Base-by-base conservation (phyloP, 2,113 vertebrate species). In the Bos javanicus region DNA sequence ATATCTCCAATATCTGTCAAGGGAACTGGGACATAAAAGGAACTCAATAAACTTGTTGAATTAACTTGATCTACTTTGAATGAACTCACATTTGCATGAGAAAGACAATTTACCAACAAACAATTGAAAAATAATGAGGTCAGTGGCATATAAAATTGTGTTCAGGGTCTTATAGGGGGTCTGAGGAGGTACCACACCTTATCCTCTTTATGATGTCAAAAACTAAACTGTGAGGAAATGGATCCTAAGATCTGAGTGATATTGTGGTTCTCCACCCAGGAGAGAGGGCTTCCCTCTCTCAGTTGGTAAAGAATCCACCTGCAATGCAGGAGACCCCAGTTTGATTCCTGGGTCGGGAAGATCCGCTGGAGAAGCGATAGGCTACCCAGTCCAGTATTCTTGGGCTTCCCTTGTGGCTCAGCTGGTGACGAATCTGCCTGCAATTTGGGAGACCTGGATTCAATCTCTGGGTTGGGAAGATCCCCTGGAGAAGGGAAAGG, bases 191-290 rank as follows among this genome's bases (percentile, higher is more conserved):
- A 16, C 52, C 82, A 81, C 6, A 81, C 39, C 12, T 36, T 36
- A 17, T 60, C 46, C 46, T n/a, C 57, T 94, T 64, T 95, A 60
- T 93, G 59, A 85, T 86, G 86, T 95, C 64, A 96, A 87, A 83
- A 76, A 59, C 36, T 81, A 81, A 92, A 89, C 87, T 94, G 11
- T 59, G 54, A 76, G 23, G 54, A 98, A 91, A 46, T 48, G 19
- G 33, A 23, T 88, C 25, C 30, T 91, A 89, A 56, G 6, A 26
- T 90, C 71, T 59, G 16, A 89, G 36, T 56, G 50, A 52, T 76
- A 43, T 0, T 86, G 3, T 76, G 52, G 30, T 86, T 95, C 43
- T 60, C 81, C 4, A 56, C 5, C 2, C 4, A 62, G 36, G 12
- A 92, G 46, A 95, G 10, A 90, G 10, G 67, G 67, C 67, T 71